Evolutionary conservation across 2,888 invertebrate genomes (phyloP).

Genomic region (Coleophora flavipennella): DNA sequence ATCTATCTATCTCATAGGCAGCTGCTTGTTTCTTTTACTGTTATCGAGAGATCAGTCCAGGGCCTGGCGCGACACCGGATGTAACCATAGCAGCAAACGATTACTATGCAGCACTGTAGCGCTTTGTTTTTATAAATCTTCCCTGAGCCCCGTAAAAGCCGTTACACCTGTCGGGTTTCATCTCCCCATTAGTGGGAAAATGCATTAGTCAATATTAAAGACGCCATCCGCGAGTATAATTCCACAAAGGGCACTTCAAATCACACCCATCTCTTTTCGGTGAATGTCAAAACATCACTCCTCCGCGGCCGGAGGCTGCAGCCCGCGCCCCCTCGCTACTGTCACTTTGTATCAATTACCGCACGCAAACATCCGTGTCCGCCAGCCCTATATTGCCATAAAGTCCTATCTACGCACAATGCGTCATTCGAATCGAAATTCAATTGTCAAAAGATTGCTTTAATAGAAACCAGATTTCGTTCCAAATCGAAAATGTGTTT

Average conservation of each 20-base stretch:
- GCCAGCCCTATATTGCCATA: conserved; percentile 28
- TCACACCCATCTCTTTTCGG: conserved; percentile 69
- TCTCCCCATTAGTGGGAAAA: conserved; percentile 64
- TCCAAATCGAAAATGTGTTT: conserved; percentile 48
- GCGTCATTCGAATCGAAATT: conserved; percentile 57
- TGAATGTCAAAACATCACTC: conserved; percentile 68
- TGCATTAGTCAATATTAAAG: conserved; percentile 72
- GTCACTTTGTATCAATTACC: conserved; percentile 73
- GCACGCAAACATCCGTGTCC: conserved; percentile 65
- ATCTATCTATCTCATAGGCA: too few relatives aligned
- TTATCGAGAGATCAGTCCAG: too few relatives aligned
- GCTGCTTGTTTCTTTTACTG: too few relatives aligned
- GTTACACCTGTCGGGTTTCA: conserved; percentile 62
- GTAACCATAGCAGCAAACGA: neutral
- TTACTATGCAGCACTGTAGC: neutral
- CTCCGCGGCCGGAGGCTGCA: conserved; percentile 55
- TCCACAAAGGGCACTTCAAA: conserved; percentile 73
- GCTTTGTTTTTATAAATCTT: conserved; percentile 12
- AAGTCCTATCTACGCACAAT: conserved; percentile 56
- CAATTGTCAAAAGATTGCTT: conserved; percentile 69
- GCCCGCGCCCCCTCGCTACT: conserved; percentile 57
- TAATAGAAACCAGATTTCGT: conserved; percentile 50
- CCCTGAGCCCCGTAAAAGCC: conserved; percentile 32
- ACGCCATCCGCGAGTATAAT: conserved; percentile 67
- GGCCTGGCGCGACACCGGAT: too few relatives aligned